Conservation (phyloP, 2,888 invertebrate genomes). For the Leptopilina syphax region DNA sequence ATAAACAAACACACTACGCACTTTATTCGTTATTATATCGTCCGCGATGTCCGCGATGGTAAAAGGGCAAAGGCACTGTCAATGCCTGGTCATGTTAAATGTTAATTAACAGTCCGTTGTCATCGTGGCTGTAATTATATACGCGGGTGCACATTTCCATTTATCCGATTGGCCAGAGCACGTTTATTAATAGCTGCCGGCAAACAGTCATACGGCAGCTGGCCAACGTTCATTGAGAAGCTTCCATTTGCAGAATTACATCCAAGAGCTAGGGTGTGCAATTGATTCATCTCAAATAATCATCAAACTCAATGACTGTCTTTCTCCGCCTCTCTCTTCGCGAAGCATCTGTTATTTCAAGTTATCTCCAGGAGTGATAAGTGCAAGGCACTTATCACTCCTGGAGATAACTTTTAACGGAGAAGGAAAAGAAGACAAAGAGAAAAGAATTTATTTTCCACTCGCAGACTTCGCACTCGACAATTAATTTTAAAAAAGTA, state of each 20-base stretch:
- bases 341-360: background rate
- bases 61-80: background rate
- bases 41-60: background rate
- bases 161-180: slow-evolving; percentile 31
- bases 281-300: slow-evolving; percentile 40
- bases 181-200: slow-evolving; percentile 40
- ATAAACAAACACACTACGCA: slow-evolving; percentile 13
- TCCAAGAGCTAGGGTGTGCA: slow-evolving; percentile 17
- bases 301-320: slow-evolving; percentile 38
- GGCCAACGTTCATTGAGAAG: slow-evolving; percentile 35
- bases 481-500: no score
- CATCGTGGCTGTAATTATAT: slow-evolving; percentile 25
- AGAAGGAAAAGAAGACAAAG: no score
- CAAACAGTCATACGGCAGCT: slow-evolving; percentile 28
- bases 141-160: slow-evolving; percentile 33
- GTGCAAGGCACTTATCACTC: no score
- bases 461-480: no score
- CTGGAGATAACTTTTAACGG: no score
- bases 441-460: no score
- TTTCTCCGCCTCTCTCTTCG: slow-evolving; percentile 34
- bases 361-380: no score
- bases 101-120: slow-evolving; percentile 31
- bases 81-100: slow-evolving; percentile 8
- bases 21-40: slow-evolving; percentile 17
- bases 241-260: slow-evolving; percentile 39